phyloP scores from a whole-genome alignment of 30 jellyfish, hydroid and myxozoan genomes.

The Morbakka virulenta region DNA sequence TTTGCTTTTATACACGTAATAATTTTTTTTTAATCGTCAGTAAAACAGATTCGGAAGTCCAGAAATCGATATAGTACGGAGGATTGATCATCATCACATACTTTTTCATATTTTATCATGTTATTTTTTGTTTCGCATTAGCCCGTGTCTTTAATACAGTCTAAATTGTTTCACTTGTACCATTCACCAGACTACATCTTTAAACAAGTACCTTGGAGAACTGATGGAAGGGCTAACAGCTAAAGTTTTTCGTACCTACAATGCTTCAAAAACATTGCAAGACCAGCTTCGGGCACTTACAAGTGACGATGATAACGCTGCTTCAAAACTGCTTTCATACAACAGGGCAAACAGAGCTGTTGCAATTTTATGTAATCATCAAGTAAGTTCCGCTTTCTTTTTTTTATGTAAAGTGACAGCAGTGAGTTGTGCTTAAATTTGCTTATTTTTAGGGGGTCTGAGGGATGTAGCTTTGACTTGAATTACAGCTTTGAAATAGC shows the following conservation, averaged over 20 bases:
- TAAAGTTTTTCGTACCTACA: slow-evolving; percentile 98
- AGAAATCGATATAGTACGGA: no score
- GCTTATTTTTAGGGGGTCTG: no score
- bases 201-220: slow-evolving; percentile 92
- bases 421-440: background rate
- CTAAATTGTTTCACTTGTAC: no score
- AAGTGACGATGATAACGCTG: slow-evolving; percentile 58
- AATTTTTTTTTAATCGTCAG: no score
- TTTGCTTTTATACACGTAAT: no score
- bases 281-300: slow-evolving; percentile 88
- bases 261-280: slow-evolving; percentile 96
- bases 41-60: no score
- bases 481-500: no score
- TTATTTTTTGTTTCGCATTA: no score
- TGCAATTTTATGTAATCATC: slow-evolving; percentile 98
- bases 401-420: background rate
- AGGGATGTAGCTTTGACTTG: no score
- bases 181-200: slow-evolving; percentile 84
- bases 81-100: no score
- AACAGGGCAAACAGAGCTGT: slow-evolving; percentile 99
- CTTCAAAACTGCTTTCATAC: slow-evolving; percentile 84
- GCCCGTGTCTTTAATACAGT: no score
- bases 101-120: no score
- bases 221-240: slow-evolving; percentile 99
- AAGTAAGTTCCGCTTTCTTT: slow-evolving; percentile 30